phyloP scores from a whole-genome alignment of 1,140 invertebrate genomes.

The Magallana gigas region DNA sequence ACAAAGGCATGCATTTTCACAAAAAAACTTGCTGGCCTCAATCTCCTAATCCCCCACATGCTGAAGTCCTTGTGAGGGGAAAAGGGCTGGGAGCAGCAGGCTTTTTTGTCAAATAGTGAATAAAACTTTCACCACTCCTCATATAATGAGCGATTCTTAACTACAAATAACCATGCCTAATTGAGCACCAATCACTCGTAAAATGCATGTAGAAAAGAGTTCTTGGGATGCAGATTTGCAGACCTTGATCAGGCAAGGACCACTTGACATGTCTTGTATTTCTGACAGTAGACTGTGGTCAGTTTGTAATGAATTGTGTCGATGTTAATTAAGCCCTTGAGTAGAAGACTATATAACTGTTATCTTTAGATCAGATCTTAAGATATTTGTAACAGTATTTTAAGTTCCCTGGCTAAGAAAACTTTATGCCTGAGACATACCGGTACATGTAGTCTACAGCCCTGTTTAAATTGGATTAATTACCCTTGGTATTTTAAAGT shows the following conservation, averaged over 20 bases:
- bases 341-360: too few relatives aligned
- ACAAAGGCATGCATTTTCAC: too few relatives aligned
- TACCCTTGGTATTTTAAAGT: not conserved
- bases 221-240: too few relatives aligned
- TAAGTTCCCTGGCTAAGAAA: not conserved
- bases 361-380: too few relatives aligned
- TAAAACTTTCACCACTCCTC: conserved; percentile 33
- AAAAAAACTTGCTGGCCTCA: not conserved
- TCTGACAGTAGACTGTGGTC: too few relatives aligned
- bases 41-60: not conserved
- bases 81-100: not conserved
- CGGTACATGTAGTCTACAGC: not conserved
- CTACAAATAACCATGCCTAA: conserved; percentile 6
- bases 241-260: too few relatives aligned
- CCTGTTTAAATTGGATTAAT: conserved; percentile 17
- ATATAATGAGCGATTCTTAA: conserved; percentile 13
- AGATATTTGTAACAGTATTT: too few relatives aligned
- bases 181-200: conserved; percentile 21
- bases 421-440: not conserved
- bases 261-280: too few relatives aligned
- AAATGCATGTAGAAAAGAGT: not conserved
- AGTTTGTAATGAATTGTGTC: too few relatives aligned
- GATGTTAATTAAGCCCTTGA: too few relatives aligned
- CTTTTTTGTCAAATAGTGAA: not conserved
- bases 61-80: not conserved